phyloP scores from a whole-genome alignment of 2,888 invertebrate genomes.

The Volucella bombylans region DNA sequence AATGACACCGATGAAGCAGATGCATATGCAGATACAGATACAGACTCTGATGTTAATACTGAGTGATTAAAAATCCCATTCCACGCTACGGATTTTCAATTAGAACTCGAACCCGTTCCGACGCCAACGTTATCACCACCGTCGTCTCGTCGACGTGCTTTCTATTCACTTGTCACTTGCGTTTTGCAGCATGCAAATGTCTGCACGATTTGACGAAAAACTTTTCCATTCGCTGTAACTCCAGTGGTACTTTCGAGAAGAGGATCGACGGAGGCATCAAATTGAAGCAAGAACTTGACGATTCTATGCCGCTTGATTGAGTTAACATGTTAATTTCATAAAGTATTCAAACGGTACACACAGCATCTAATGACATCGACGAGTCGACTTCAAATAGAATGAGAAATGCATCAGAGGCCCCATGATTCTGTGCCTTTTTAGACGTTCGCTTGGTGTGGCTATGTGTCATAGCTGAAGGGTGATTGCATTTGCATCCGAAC shows the following conservation, averaged over 20 bases:
- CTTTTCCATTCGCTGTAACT: constrained; percentile 39
- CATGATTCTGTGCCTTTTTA: neutral
- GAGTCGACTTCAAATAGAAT: constrained; percentile 24
- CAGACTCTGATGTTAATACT: constrained; percentile 15
- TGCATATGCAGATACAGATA: no score
- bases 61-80: constrained; percentile 51
- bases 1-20: neutral
- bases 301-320: constrained; percentile 33
- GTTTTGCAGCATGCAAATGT: neutral
- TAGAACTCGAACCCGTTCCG: constrained; percentile 27
- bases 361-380: constrained; percentile 38
- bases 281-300: constrained; percentile 3
- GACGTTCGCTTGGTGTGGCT: no score
- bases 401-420: constrained; percentile 4
- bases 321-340: constrained; percentile 60
- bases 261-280: neutral
- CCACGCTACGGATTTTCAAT: constrained; percentile 24
- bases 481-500: no score
- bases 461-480: no score
- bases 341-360: constrained; percentile 53
- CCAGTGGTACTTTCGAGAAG: constrained; percentile 1
- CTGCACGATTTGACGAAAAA: constrained; percentile 41
- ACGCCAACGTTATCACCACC: no score
- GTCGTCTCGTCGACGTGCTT: neutral
- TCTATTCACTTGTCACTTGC: constrained; percentile 24